A percentile compares a stretch with the other conserved stretches of the same genome.
phyloP scores from a whole-genome alignment of 2,888 invertebrate genomes.

The Acleris holmiana region DNA sequence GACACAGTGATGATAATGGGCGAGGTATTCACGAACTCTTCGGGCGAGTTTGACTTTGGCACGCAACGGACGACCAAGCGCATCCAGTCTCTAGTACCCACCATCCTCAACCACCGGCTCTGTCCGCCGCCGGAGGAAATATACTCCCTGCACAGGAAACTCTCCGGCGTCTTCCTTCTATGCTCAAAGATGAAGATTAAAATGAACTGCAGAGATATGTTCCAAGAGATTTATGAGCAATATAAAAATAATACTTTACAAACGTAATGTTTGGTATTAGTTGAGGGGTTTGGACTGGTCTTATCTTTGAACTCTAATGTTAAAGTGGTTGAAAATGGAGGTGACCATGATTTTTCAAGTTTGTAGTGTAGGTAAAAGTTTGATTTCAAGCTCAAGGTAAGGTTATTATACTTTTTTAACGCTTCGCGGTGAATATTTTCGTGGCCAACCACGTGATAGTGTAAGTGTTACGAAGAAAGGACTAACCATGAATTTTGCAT shows the following conservation, averaged over 20 bases:
- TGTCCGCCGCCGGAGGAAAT: slow-evolving; percentile 99
- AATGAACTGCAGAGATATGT: slow-evolving; percentile 93
- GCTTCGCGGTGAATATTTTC: too few species aligned
- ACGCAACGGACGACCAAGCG: slow-evolving; percentile 90
- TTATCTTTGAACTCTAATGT: too few species aligned
- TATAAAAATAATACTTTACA: slow-evolving; percentile 74
- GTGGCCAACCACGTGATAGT: too few species aligned
- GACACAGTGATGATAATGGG: slow-evolving; percentile 99
- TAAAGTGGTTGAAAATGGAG: too few species aligned
- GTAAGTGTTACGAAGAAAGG: too few species aligned
- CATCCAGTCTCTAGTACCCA: slow-evolving; percentile 94
- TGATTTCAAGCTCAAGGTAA: too few species aligned
- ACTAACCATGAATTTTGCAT: too few species aligned
- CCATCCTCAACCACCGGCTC: slow-evolving; percentile 96
- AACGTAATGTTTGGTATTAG: slow-evolving; percentile 37
- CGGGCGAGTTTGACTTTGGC: slow-evolving; percentile 95
- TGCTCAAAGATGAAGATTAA: slow-evolving; percentile 94
- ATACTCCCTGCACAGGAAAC: slow-evolving; percentile 98
- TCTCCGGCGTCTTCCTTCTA: slow-evolving; percentile 97
- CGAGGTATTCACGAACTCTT: slow-evolving; percentile 92
- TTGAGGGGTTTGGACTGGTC: slow-evolving; percentile 2
- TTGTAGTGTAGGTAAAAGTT: too few species aligned
- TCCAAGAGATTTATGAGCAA: slow-evolving; percentile 90
- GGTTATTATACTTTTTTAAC: too few species aligned
- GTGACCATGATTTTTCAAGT: too few species aligned